Percentiles rank a stretch among this genome's conserved stretches.
Evolutionary conservation across 2,797 vertebrate species (phyloP).

Genomic region (Cheirogaleus major): DNA sequence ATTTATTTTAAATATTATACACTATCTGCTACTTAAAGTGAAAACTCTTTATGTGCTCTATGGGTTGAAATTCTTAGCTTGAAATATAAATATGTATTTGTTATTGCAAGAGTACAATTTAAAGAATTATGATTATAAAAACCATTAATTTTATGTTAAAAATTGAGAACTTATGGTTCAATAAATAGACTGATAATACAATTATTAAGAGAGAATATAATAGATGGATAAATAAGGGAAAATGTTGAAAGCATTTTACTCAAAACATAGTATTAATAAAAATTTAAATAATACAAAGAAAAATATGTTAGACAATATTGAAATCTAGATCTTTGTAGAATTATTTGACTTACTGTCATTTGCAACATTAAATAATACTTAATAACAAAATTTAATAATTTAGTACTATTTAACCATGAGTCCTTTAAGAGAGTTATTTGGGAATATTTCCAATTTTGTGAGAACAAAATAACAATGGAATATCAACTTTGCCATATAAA

Average conservation of each 20-base stretch:
- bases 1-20: constrained; percentile 4
- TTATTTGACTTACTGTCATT: neutral
- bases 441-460: neutral
- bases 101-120: neutral
- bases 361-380: neutral
- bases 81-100: neutral
- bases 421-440: neutral
- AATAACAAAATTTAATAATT: neutral
- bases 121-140: neutral
- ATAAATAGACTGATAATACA: neutral
- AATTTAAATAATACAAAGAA: neutral
- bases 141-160: neutral
- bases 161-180: neutral
- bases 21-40: neutral
- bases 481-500: neutral
- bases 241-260: neutral
- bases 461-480: neutral
- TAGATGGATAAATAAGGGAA: neutral
- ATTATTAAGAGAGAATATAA: neutral
- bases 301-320: neutral
- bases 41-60: neutral
- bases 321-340: neutral
- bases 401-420: neutral
- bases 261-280: neutral
- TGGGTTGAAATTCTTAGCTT: neutral